A percentile compares a stretch with the other conserved stretches of the same genome.
These are phyloP conservation scores for Drosophila mulleri DNA, from an alignment of 2,888 invertebrate genomes.

Conservation along the genomic window DNA sequence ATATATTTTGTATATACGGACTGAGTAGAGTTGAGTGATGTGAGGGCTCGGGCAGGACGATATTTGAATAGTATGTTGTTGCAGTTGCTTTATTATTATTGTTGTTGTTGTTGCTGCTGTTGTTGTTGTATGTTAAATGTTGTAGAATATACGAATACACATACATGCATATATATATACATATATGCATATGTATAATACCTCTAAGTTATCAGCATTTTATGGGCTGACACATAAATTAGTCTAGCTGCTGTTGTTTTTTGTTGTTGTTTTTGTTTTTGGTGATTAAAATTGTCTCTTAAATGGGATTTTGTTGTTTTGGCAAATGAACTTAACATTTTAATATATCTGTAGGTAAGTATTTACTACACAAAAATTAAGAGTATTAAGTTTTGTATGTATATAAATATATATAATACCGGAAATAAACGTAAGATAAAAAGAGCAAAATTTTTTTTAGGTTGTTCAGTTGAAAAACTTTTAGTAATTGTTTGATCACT, in stretches of 20 bases:
- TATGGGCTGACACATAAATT: conserved; percentile 20
- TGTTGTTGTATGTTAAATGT: conserved; percentile 33
- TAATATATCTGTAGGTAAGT: conserved; percentile 31
- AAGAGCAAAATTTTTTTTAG: conserved; percentile 12
- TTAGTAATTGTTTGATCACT: conserved; percentile 45
- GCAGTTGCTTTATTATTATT: conserved; percentile 41
- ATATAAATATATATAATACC: conserved; percentile 16
- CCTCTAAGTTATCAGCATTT: conserved; percentile 40
- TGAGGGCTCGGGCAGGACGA: conserved; percentile 81
- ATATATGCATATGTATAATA: conserved; percentile 12
- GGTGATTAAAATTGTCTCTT: conserved; percentile 27
- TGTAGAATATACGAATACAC: conserved; percentile 26
- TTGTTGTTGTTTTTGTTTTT: conserved; percentile 22
- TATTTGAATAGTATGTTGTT: conserved; percentile 67
- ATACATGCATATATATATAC: not conserved
- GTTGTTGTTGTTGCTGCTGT: conserved; percentile 2
- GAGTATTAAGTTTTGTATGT: conserved; percentile 30
- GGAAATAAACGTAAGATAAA: conserved; percentile 39
- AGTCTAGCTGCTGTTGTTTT: conserved; percentile 24
- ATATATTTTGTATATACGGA: conserved; percentile 25
- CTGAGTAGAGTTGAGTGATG: conserved; percentile 57
- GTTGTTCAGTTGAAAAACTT: conserved; percentile 16
- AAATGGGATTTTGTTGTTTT: conserved; percentile 35
- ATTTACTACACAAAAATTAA: conserved; percentile 59
- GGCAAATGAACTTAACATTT: conserved; percentile 50